Evolutionary conservation across 35 echinoderm and acorn worm genomes (phyloP), one percentile per base, ranked within the genome.

Genomic region (Hemicentrotus pulcherrimus): DNA sequence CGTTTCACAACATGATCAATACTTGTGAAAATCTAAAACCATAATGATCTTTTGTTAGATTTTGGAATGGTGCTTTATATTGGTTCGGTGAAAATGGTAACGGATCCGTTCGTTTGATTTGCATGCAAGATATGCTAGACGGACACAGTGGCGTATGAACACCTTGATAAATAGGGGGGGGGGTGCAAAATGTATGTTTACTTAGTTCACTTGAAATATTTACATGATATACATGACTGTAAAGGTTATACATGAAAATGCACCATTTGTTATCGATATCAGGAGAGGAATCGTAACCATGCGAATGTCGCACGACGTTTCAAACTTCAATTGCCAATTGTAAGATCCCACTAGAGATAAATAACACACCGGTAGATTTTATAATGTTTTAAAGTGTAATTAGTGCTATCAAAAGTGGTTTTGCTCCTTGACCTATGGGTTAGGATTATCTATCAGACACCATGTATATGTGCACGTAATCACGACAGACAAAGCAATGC

Each of bases 271-370:
- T 41, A 41, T 41, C 35, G 35, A 41, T 41, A 41, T 41, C 35
- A 41, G 35, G 35, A 41, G 3, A 41, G 35, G 3, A 41, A 41
- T n/a, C 19, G 19, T 28, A 78, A 78, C n/a, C 19, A 78, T 30
- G 65, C 19, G 22, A 78, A 78, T 28, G 65, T 78, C 0, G 22
- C 65, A 78, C 65, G 28, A 4, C 19, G 28, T 78, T 78, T 7
- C 65, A 78, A n/a, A 78, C 65, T 78, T 78, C 65, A 78, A 78
- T n/a, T 78, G 65, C 65, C 65, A 78, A 78, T 78, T 28, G 24
- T 78, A 78, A 78, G 65, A 78, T 78, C 65, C 65, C 65, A 55
- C 50, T 55, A 6, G 0, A 78, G 28, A 78, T 78, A 78, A n/a
- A n/a, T 78, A n/a, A n/a, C 2, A 78, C 6, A 78, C 18, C 7